phyloP scores from a whole-genome alignment of 2,888 invertebrate species.

The Coleophora deauratella region DNA sequence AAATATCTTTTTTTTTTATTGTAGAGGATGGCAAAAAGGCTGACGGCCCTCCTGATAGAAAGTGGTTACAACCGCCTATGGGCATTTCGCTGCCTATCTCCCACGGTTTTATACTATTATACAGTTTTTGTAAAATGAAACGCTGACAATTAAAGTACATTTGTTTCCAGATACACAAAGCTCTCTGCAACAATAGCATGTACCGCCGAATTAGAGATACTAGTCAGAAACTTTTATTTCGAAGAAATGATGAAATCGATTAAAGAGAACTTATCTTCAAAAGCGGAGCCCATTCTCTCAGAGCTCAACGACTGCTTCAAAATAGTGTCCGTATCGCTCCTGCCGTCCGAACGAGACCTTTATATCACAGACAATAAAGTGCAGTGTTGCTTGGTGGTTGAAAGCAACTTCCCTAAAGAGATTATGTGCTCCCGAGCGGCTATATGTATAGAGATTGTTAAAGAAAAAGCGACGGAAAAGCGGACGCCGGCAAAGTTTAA shows the following conservation, averaged over 20 bases:
- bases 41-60: too few relatives aligned
- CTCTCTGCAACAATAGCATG: slow-evolving; percentile 87
- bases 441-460: slow-evolving; percentile 76
- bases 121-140: too few relatives aligned
- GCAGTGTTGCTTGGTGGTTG: slow-evolving; percentile 48
- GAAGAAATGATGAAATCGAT: slow-evolving; percentile 86
- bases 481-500: slow-evolving; percentile 51
- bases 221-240: slow-evolving; percentile 84
- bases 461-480: slow-evolving; percentile 42
- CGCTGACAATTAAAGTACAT: too few relatives aligned
- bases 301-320: slow-evolving; percentile 74
- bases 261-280: slow-evolving; percentile 58
- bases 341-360: slow-evolving; percentile 70
- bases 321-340: slow-evolving; percentile 65
- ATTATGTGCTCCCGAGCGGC: slow-evolving; percentile 77
- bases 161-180: slow-evolving; percentile 77
- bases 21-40: too few relatives aligned
- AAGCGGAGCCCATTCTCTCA: slow-evolving; percentile 60
- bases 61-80: too few relatives aligned
- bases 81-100: too few relatives aligned
- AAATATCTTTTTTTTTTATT: too few relatives aligned
- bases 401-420: slow-evolving; percentile 75
- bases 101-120: too few relatives aligned
- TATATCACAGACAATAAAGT: slow-evolving; percentile 63
- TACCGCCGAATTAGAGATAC: slow-evolving; percentile 81